Percentiles rank a stretch among this genome's conserved stretches.
Evolutionary conservation across 2,797 vertebrate species (phyloP).

Genomic region (Catostomus latipinnis): DNA sequence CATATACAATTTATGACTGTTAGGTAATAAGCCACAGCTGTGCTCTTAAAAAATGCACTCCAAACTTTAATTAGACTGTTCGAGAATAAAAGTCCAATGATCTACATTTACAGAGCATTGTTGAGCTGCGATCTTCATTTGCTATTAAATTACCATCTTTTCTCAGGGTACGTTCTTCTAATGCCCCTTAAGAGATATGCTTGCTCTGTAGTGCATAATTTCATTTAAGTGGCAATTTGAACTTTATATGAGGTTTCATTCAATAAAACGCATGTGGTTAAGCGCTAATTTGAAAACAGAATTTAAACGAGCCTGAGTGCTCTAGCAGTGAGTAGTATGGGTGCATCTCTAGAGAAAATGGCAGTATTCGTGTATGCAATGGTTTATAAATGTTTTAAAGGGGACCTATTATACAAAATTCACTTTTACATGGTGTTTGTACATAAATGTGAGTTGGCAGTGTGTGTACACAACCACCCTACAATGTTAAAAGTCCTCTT

Average conservation of each 20-base stretch:
- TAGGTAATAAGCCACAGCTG: not conserved
- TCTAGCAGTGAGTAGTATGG: not conserved
- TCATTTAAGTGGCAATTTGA: constrained; percentile 7
- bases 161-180: constrained; percentile 2
- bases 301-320: constrained; percentile 18
- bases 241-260: constrained; percentile 20
- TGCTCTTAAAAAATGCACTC: not conserved
- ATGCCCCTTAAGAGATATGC: constrained; percentile 9
- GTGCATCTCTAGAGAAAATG: not conserved
- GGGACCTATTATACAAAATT: no score
- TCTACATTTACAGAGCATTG: not conserved
- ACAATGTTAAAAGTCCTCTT: no score
- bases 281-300: constrained; percentile 23
- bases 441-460: not conserved
- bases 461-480: no score
- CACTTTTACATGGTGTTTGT: not conserved
- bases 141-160: constrained; percentile 4
- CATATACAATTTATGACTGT: not conserved
- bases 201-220: constrained; percentile 14
- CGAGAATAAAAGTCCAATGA: constrained; percentile 19
- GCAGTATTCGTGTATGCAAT: not conserved
- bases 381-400: not conserved
- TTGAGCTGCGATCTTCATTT: constrained; percentile 32
- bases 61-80: not conserved
- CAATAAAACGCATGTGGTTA: constrained; percentile 7